Conservation (phyloP, 2,797 vertebrate species). For the Glossophaga mutica region DNA sequence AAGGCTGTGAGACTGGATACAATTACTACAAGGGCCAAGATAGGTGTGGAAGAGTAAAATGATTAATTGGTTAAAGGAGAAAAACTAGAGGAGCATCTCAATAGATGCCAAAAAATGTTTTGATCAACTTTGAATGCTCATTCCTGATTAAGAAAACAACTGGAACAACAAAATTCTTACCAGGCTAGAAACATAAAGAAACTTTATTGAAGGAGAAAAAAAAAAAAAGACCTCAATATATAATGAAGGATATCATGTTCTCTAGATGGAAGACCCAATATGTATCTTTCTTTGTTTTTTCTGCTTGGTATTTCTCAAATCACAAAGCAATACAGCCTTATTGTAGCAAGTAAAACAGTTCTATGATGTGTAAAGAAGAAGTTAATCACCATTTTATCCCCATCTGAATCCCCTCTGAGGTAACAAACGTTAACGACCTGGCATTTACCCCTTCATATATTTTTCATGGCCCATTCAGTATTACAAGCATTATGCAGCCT, state of each 20-base stretch:
- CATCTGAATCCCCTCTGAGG: neutral
- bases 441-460: neutral
- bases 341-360: constrained; percentile 16
- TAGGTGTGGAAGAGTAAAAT: neutral
- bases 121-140: neutral
- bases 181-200: constrained; percentile 1
- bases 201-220: neutral
- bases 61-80: neutral
- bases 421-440: constrained; percentile 20
- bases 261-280: neutral
- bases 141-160: neutral
- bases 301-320: neutral
- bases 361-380: neutral
- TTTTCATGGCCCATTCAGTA: constrained; percentile 37
- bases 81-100: neutral
- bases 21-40: neutral
- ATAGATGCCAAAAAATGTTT: neutral
- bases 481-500: neutral
- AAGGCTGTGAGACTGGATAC: neutral
- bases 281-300: neutral
- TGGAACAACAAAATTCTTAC: neutral
- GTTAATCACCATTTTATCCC: neutral
- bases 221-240: neutral
- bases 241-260: neutral
- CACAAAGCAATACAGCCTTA: neutral